Percentiles rank a stretch among this genome's conserved stretches.
phyloP scores from a whole-genome alignment of 2,888 invertebrate species.

The Apodemia duryi region DNA sequence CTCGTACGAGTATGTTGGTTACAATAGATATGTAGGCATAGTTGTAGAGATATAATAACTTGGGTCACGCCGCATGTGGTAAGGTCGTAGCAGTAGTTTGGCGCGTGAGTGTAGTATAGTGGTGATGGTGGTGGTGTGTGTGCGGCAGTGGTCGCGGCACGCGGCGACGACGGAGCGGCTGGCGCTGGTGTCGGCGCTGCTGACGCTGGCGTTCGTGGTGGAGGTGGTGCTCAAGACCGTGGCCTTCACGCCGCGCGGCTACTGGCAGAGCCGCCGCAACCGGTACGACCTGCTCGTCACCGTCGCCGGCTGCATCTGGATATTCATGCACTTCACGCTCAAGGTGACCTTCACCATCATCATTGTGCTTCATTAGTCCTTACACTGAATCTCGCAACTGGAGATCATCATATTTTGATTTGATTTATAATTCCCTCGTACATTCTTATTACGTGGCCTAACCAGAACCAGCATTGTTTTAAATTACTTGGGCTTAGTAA shows the following conservation, averaged over 20 bases:
- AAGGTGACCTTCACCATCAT: constrained; percentile 75
- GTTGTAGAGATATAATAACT: too few relatives aligned
- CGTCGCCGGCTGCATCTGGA: constrained; percentile 97
- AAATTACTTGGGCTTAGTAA: too few relatives aligned
- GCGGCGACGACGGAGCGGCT: constrained; percentile 88
- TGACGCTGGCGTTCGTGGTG: constrained; percentile 95
- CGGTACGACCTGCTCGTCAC: constrained; percentile 98
- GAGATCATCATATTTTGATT: too few relatives aligned
- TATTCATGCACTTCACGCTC: constrained; percentile 93
- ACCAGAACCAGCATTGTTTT: too few relatives aligned
- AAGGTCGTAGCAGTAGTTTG: too few relatives aligned
- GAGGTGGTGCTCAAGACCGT: constrained; percentile 99
- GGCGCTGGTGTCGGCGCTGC: constrained; percentile 91
- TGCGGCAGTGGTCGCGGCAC: constrained; percentile 89
- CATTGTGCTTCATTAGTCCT: too few relatives aligned
- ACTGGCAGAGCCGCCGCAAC: constrained; percentile 98
- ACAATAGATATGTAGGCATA: too few relatives aligned
- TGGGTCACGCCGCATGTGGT: too few relatives aligned
- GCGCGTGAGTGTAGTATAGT: background rate
- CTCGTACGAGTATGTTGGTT: too few relatives aligned
- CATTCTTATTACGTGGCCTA: too few relatives aligned
- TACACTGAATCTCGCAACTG: too few relatives aligned
- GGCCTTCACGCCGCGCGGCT: constrained; percentile 98
- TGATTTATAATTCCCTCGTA: too few relatives aligned
- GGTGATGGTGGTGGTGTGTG: constrained; percentile 23